These are phyloP conservation scores for Apocrypta bakeri DNA, from an alignment of 1,140 invertebrate genomes.

Conservation along the genomic window DNA sequence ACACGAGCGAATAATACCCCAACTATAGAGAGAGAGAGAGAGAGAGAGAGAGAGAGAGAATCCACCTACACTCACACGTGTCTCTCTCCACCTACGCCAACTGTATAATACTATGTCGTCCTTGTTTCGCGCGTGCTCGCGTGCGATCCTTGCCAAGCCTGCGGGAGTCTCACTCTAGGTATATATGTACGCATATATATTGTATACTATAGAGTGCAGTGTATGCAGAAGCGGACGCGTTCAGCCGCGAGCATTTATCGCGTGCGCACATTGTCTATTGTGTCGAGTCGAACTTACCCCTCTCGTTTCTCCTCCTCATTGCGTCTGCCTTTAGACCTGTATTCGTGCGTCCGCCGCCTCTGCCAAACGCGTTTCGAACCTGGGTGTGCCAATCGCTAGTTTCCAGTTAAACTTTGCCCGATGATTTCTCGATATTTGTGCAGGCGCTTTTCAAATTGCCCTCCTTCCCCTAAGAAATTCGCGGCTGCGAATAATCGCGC, in stretches of 20 bases:
- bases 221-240: background rate
- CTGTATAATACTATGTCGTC: background rate
- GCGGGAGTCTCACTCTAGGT: too few relatives aligned
- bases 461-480: background rate
- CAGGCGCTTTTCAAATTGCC: background rate
- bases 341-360: background rate
- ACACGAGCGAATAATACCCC: slow-evolving; percentile 51
- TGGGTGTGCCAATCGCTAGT: background rate
- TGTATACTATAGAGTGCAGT: background rate
- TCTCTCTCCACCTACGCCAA: background rate
- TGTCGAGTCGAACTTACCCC: background rate
- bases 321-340: background rate
- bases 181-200: background rate
- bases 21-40: slow-evolving; percentile 7
- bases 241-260: slow-evolving; percentile 13
- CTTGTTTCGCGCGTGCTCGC: slow-evolving; percentile 22
- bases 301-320: background rate
- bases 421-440: slow-evolving; percentile 8
- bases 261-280: slow-evolving; percentile 7
- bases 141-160: background rate
- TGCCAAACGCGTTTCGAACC: background rate
- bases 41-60: too few relatives aligned
- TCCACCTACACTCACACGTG: slow-evolving; percentile 37
- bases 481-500: background rate
- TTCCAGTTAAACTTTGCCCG: slow-evolving; percentile 1